phyloP scores from a whole-genome alignment of 2,113 vertebrate genomes.

The Speoplatyrhinus poulsoni region DNA sequence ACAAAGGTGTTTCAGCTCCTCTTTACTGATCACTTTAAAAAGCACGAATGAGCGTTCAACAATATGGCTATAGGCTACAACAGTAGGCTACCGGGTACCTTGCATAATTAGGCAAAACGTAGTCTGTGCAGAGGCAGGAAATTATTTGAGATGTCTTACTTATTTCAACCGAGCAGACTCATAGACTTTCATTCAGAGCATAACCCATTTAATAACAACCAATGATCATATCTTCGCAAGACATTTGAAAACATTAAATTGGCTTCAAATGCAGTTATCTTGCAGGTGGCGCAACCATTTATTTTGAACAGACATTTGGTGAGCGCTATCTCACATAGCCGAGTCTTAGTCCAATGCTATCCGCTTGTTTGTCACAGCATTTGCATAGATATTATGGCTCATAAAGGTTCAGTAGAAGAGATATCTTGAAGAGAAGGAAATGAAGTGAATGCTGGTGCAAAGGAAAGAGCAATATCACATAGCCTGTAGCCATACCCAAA shows the following conservation, averaged over 20 bases:
- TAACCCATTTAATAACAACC: not conserved
- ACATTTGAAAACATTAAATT: not conserved
- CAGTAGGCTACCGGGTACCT: too few relatives aligned
- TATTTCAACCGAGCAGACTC: not conserved
- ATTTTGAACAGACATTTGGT: not conserved
- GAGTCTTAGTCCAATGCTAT: not conserved
- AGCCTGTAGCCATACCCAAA: too few relatives aligned
- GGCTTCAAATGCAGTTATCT: conserved; percentile 5
- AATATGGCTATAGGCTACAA: not conserved
- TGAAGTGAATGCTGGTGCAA: not conserved
- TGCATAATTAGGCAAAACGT: too few relatives aligned
- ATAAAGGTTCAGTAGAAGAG: conserved; percentile 5
- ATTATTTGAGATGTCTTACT: not conserved
- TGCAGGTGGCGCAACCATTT: not conserved
- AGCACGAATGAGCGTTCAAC: too few relatives aligned
- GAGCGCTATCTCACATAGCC: not conserved
- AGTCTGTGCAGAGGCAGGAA: not conserved
- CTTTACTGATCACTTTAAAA: too few relatives aligned
- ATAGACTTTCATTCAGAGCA: not conserved
- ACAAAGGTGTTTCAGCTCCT: too few relatives aligned
- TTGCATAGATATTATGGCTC: conserved; percentile 4
- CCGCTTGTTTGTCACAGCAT: conserved; percentile 11
- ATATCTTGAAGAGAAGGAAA: conserved; percentile 3
- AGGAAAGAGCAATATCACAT: not conserved
- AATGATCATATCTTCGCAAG: not conserved